Percentiles rank a stretch among this genome's conserved stretches.
phyloP scores from a whole-genome alignment of 2,113 vertebrate species.

The Lonchura striata region DNA sequence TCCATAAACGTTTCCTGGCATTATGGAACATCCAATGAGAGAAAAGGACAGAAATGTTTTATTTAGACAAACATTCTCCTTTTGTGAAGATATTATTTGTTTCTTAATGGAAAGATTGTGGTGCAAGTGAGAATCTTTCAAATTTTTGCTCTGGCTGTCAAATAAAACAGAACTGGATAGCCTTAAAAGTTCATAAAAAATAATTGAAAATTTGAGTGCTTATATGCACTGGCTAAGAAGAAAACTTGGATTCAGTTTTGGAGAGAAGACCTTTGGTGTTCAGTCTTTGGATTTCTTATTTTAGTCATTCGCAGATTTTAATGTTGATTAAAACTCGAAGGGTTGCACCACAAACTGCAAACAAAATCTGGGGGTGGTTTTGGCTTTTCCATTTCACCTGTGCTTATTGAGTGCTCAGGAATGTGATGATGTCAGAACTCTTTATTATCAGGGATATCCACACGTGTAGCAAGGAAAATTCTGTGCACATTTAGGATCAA shows the following conservation, averaged over 20 bases:
- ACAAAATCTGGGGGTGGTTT: fast-evolving
- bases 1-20: not conserved
- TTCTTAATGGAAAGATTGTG: not conserved
- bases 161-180: not conserved
- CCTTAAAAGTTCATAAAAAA: not conserved
- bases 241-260: not conserved
- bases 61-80: not conserved
- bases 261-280: not conserved
- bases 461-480: not conserved
- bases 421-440: fast-evolving
- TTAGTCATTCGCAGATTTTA: not conserved
- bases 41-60: not conserved
- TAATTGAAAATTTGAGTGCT: not conserved
- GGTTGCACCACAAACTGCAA: not conserved
- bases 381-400: not conserved
- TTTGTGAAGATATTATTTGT: not conserved
- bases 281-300: not conserved
- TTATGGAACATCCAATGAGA: not conserved
- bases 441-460: not conserved
- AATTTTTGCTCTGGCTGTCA: not conserved
- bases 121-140: not conserved
- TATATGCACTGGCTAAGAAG: not conserved
- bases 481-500: not conserved
- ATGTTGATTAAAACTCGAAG: not conserved
- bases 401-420: not conserved